Evolutionary conservation across 2,113 vertebrate genomes (phyloP), one percentile per base, ranked within the genome.

Genomic region (Helogale parvula): DNA sequence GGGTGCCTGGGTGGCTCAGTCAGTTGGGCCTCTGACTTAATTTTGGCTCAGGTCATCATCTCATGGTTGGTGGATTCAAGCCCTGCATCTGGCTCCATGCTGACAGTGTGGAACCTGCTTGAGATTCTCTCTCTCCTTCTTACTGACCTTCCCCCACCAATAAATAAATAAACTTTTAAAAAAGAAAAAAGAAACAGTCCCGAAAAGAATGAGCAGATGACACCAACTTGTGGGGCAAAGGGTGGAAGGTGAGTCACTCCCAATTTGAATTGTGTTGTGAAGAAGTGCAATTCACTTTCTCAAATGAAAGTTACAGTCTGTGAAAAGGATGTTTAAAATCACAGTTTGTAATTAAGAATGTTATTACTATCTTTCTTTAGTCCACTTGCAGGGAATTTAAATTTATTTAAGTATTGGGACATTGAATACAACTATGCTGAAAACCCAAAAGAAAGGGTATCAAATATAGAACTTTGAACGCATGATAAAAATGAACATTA

Each of bases 291-390:
- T 25, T 57, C 54, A 86, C 31, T 66, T 90, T 89, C 83, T 84
- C 63, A 66, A 90, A 50, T 17, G 60, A 74, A 90, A 77, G n/a
- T 82, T 88, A 93, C 14, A 31, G 9, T 47, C 88, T 82, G 23
- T 66, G 23, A 21, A 84, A 80, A 83, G 50, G 57, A 80, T 35
- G 68, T 83, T 87, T 54, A 68, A 93, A 80, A 68, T 86, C 17
- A 88, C 47, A 95, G 79, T 45, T 85, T 84, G 4, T 80, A 77
- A 83, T 84, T 88, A 86, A 89, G 63, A 89, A 60, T 31, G 33
- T 68, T 79, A 80, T 66, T 63, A 41, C n/a, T 71, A 8, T 57
- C 69, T 94, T 80, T 90, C 74, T 94, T 91, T 92, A 52, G 45
- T 65, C 9, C 31, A 84, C 10, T 63, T 94, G 82, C 15, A 83